Evolutionary conservation across 2,797 vertebrate genomes (phyloP).

Genomic region (Calcarius lapponicus): DNA sequence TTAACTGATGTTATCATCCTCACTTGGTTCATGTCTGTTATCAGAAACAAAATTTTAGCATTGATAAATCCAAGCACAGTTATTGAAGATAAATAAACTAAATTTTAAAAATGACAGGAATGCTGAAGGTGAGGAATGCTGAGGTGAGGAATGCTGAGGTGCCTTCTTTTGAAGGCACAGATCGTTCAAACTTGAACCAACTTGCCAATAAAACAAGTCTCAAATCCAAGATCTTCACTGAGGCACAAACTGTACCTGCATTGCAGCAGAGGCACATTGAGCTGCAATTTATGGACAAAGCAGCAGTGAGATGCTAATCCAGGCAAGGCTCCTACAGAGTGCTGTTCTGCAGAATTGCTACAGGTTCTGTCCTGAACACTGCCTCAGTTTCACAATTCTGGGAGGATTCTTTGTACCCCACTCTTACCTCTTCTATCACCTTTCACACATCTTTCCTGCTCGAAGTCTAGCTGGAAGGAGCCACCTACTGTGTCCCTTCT

Average conservation of each 20-base stretch:
- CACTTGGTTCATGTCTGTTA: not conserved
- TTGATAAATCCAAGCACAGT: not conserved
- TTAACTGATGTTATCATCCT: not conserved
- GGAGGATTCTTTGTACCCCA: not conserved
- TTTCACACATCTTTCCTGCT: not conserved
- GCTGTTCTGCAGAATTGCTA: not conserved
- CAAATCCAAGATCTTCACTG: not conserved
- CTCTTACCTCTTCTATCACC: not conserved
- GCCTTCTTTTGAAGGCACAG: not conserved
- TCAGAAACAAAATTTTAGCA: not conserved
- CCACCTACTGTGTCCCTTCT: not conserved
- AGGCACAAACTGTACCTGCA: not conserved
- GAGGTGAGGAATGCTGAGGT: no score
- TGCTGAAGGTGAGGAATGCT: not conserved
- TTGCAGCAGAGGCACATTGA: not conserved
- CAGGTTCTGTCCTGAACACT: not conserved
- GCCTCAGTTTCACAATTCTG: not conserved
- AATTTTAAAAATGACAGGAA: fast-evolving
- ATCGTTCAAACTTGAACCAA: not conserved
- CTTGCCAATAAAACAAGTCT: not conserved
- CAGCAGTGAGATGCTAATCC: not conserved
- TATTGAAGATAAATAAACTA: not conserved
- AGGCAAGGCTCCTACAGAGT: not conserved
- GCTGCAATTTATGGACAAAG: not conserved
- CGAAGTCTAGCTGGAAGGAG: not conserved